Conservation (phyloP, 2,113 vertebrate species). For the Anolis sagrei region DNA sequence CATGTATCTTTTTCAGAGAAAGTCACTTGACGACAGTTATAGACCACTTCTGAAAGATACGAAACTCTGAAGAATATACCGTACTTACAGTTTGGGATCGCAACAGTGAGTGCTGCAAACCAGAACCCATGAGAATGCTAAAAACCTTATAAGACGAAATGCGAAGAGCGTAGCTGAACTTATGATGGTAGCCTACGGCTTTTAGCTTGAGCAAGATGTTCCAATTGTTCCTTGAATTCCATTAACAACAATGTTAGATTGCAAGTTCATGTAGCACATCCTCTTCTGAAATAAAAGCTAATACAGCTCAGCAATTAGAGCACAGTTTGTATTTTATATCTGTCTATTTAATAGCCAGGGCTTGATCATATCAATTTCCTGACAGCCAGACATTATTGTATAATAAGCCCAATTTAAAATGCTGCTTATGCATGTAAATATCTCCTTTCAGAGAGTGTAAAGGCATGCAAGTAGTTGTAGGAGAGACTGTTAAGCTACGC, state of each 20-base stretch:
- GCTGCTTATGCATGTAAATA: neutral
- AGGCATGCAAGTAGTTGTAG: neutral
- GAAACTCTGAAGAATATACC: no score
- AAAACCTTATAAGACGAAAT: neutral
- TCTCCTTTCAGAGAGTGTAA: neutral
- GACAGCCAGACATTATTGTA: conserved; percentile 60
- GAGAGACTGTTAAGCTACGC: neutral
- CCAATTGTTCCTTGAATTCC: conserved; percentile 2
- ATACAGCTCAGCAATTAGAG: neutral
- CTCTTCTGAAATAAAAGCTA: neutral
- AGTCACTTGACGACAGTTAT: no score
- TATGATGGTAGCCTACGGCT: neutral
- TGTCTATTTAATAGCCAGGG: conserved; percentile 37
- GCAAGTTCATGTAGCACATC: conserved; percentile 1
- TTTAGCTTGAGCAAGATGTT: neutral
- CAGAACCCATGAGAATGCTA: neutral
- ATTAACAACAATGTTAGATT: conserved; percentile 7
- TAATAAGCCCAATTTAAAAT: conserved; percentile 37
- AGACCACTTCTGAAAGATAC: no score
- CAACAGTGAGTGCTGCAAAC: neutral
- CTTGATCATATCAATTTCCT: conserved; percentile 54
- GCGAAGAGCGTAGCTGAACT: neutral
- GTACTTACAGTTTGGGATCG: neutral
- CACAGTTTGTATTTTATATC: conserved; percentile 43
- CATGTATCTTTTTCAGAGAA: no score